These are phyloP conservation scores for Drosophila gaucha DNA, from an alignment of 2,888 invertebrate species.

Conservation along the genomic window DNA sequence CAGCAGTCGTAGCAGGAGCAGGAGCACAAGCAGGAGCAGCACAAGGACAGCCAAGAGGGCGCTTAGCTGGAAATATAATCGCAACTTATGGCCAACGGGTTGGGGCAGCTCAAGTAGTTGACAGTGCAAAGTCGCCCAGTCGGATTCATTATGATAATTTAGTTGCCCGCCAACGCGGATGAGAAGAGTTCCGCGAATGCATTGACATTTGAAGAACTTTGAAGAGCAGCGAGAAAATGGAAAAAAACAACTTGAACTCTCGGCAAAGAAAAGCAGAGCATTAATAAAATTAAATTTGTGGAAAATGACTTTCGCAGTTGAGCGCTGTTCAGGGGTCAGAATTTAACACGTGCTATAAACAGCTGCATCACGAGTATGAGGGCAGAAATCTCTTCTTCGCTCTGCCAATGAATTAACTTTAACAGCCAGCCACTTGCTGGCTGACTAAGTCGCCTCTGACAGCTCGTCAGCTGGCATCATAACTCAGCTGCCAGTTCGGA, in stretches of 20 bases:
- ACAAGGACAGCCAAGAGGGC: constrained; percentile 27
- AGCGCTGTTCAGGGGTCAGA: neutral
- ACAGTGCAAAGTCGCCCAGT: constrained; percentile 63
- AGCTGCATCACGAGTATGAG: constrained; percentile 39
- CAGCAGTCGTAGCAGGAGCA: neutral
- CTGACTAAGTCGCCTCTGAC: constrained; percentile 54
- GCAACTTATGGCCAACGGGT: constrained; percentile 28
- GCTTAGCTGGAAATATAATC: constrained; percentile 40
- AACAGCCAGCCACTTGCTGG: constrained; percentile 52
- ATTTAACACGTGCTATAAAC: constrained; percentile 51
- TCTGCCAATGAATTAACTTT: constrained; percentile 72
- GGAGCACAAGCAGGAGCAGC: no score
- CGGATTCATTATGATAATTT: constrained; percentile 80
- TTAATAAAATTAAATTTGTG: constrained; percentile 75
- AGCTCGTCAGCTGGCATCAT: constrained; percentile 80
- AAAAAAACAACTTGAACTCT: neutral
- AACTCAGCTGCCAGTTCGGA: constrained; percentile 78
- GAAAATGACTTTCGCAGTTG: constrained; percentile 61
- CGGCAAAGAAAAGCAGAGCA: constrained; percentile 45
- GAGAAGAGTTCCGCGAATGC: constrained; percentile 45
- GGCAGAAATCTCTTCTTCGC: constrained; percentile 38
- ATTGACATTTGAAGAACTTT: constrained; percentile 77
- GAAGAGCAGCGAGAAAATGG: constrained; percentile 39
- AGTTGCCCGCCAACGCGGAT: constrained; percentile 48
- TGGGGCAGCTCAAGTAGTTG: constrained; percentile 69